Evolutionary conservation across 2,797 vertebrate species (phyloP).

Genomic region (Danio kyathit): DNA sequence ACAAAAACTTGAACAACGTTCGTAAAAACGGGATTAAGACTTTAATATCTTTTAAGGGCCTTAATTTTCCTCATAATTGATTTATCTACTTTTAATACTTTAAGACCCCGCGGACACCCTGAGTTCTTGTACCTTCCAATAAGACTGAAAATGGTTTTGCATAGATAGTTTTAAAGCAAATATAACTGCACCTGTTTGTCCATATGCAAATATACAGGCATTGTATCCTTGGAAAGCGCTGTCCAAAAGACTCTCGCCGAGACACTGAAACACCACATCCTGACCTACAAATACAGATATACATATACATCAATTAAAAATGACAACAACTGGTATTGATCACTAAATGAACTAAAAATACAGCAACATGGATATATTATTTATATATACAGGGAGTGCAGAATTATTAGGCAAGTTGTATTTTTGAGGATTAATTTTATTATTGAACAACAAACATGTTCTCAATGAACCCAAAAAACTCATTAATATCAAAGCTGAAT

Average conservation of each 20-base stretch:
- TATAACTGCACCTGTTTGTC: conserved; percentile 87
- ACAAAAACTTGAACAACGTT: too few relatives aligned
- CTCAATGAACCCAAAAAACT: too few relatives aligned
- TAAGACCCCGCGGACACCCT: too few relatives aligned
- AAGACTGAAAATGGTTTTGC: neutral
- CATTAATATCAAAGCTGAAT: too few relatives aligned
- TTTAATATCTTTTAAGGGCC: too few relatives aligned
- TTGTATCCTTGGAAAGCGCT: conserved; percentile 97
- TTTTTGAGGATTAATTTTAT: too few relatives aligned
- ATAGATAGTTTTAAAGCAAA: neutral
- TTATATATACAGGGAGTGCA: too few relatives aligned
- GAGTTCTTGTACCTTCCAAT: neutral
- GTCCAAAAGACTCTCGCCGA: conserved; percentile 92
- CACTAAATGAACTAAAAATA: neutral
- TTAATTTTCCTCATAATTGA: too few relatives aligned
- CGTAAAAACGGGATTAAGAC: too few relatives aligned
- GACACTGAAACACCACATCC: conserved; percentile 94
- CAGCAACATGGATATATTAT: neutral
- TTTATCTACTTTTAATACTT: too few relatives aligned
- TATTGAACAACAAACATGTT: too few relatives aligned
- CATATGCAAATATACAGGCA: conserved; percentile 96
- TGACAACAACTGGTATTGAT: neutral
- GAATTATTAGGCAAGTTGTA: too few relatives aligned
- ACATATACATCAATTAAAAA: neutral
- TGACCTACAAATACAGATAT: conserved; percentile 80